phyloP scores from a whole-genome alignment of 2,797 vertebrate species.

The Sorex maritimensis region DNA sequence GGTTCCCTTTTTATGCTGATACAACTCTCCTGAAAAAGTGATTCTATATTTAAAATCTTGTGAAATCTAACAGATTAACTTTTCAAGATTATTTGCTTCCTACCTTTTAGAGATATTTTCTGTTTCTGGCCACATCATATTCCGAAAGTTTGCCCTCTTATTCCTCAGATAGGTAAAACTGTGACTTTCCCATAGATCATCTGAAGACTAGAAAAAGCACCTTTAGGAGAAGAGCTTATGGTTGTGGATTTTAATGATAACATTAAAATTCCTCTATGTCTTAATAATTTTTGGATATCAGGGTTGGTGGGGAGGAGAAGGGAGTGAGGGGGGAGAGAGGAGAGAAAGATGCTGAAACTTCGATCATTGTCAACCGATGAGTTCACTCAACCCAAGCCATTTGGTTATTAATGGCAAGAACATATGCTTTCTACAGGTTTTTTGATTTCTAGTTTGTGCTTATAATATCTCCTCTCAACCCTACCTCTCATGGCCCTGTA shows the following conservation, averaged over 20 bases:
- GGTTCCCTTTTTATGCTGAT: neutral
- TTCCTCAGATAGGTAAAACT: neutral
- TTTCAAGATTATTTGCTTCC: slow-evolving; percentile 4
- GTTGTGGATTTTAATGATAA: neutral
- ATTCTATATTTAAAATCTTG: slow-evolving; percentile 6
- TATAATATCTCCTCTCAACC: neutral
- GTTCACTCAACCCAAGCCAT: neutral
- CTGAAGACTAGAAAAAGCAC: neutral
- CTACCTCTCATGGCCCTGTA: neutral
- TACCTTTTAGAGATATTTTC: slow-evolving; percentile 21
- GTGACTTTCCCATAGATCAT: neutral
- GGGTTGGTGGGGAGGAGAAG: neutral
- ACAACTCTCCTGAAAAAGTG: neutral
- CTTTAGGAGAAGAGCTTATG: neutral
- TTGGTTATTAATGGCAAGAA: neutral
- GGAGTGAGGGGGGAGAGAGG: neutral
- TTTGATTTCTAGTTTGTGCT: neutral
- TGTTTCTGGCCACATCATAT: neutral
- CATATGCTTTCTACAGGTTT: neutral
- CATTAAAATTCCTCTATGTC: neutral
- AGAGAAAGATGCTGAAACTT: neutral
- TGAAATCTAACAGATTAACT: slow-evolving; percentile 30
- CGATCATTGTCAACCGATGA: neutral
- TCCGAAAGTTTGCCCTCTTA: neutral
- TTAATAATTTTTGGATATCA: neutral